Evolutionary conservation across 2,888 invertebrate genomes (phyloP), one percentile per base, ranked within the genome.

Genomic region (Anaspis maculata): DNA sequence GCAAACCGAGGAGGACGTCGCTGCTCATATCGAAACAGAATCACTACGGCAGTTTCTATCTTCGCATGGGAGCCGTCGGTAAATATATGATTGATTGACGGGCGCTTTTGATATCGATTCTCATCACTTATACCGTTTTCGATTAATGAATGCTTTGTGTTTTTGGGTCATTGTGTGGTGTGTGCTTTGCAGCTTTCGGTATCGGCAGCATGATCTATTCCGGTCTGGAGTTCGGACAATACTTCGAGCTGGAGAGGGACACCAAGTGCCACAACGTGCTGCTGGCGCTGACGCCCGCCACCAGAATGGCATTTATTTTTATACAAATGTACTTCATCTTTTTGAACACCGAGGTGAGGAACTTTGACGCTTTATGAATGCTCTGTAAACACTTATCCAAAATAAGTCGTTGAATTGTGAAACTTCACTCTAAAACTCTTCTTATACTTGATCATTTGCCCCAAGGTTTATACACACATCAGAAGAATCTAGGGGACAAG

Each of bases 321-420:
- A 86, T 92, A 56, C 95, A 96, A 69, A 90, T 96, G 81, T 96
- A 96, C 68, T 96, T 96, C 69, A 91, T 96, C 67, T 96, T 96
- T 71, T 77, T 95, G 39, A 95, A 95, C 67, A 90, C 92, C 62
- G 90, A 94, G 82, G 92, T 91, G 61, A 67, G 67, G 44, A 35
- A 19, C 26, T 5, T 19, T 19, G 6, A 24, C 6, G 5, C n/a
- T n/a, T 12, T 25, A 12, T 11, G 12, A 12, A 11, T 12, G n/a
- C n/a, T n/a, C n/a, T n/a, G n/a, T n/a, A n/a, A n/a, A n/a, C n/a
- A n/a, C n/a, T n/a, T n/a, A n/a, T n/a, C n/a, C n/a, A n/a, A n/a
- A n/a, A n/a, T n/a, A n/a, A n/a, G n/a, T n/a, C n/a, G n/a, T n/a
- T n/a, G n/a, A n/a, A n/a, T n/a, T n/a, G n/a, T n/a, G n/a, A n/a